Conservation (phyloP, 2,113 vertebrate genomes). For the Phalacrocorax carbo region DNA sequence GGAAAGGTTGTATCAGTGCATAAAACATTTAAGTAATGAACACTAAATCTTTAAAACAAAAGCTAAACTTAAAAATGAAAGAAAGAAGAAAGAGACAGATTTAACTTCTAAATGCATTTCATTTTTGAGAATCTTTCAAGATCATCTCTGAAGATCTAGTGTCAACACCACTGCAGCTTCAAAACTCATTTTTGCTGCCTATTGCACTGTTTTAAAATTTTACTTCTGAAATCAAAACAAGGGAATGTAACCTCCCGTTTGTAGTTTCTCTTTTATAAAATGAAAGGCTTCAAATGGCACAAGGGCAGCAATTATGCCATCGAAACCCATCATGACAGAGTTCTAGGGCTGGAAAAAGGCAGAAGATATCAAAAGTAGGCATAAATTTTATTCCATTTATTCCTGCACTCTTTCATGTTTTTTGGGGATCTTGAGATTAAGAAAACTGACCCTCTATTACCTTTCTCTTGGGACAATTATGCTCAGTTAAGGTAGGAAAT, state of each 20-base stretch:
- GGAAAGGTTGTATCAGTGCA: conserved; percentile 27
- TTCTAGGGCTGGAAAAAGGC: background rate
- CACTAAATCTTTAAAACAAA: conserved; percentile 13
- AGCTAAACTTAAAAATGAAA: background rate
- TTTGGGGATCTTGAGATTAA: background rate
- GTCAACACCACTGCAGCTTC: background rate
- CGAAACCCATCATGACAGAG: background rate
- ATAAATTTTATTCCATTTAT: background rate
- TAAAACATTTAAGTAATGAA: conserved; percentile 52
- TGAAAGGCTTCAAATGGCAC: conserved; percentile 14
- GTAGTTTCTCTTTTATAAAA: conserved; percentile 21
- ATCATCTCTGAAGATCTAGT: conserved; percentile 24
- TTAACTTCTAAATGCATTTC: conserved; percentile 34
- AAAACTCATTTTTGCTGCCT: conserved; percentile 14
- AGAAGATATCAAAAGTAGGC: background rate
- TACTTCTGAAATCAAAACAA: conserved; percentile 38
- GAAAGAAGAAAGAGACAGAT: background rate
- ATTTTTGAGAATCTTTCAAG: conserved; percentile 20
- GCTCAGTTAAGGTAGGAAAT: background rate
- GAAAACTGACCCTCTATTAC: background rate
- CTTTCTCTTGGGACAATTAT: background rate
- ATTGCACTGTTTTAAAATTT: conserved; percentile 22
- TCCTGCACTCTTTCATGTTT: background rate
- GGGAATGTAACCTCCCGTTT: background rate
- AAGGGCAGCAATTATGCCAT: conserved; percentile 17